Evolutionary conservation across 1,140 invertebrate genomes (phyloP), one percentile per base, ranked within the genome.

Genomic region (Heliconius eleuchia): DNA sequence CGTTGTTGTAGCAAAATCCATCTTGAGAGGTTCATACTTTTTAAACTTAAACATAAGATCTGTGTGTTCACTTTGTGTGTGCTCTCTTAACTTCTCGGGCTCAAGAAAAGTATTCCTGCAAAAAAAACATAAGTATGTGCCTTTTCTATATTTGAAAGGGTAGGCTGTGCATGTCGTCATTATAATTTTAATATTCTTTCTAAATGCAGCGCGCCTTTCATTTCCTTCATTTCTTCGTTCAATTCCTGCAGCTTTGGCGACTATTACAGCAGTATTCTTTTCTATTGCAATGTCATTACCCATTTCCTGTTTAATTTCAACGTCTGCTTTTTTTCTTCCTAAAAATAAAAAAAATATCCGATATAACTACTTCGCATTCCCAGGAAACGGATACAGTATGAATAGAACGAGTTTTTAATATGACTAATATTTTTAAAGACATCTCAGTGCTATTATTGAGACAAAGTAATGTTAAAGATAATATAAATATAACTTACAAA

Each of bases 271-370:
- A 37, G 55, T 73, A 57, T 72, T 73, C 46, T 73, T 81, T 30
- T 81, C 80, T 50, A 77, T n/a, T 66, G 34, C 71, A 80, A 85
- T 82, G 86, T 88, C 87, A 80, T 84, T 82, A 87, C 88, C 86
- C 74, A 79, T 83, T 81, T 87, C 89, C 85, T 85, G 81, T 87
- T 88, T 89, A 79, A 87, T 85, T 66, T 84, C 55, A 83, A 84
- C 80, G 57, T 87, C 89, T 81, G 86, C 86, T 71, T 80, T 79
- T 84, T 89, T 90, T 84, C 86, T 88, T 88, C 92, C 92, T 94
- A 94, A 92, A 94, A 94, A 94, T 92, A 94, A 88, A 92, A 46
- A 94, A 93, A 94, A 92, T 70, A 89, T 84, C 89, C 86, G 81
- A 91, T 92, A 89, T 88, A 91, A 87, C 85, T 74, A 85, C 85